These are phyloP conservation scores for Drosophila paulistorum DNA, from an alignment of 1,140 invertebrate genomes.

Conservation along the genomic window DNA sequence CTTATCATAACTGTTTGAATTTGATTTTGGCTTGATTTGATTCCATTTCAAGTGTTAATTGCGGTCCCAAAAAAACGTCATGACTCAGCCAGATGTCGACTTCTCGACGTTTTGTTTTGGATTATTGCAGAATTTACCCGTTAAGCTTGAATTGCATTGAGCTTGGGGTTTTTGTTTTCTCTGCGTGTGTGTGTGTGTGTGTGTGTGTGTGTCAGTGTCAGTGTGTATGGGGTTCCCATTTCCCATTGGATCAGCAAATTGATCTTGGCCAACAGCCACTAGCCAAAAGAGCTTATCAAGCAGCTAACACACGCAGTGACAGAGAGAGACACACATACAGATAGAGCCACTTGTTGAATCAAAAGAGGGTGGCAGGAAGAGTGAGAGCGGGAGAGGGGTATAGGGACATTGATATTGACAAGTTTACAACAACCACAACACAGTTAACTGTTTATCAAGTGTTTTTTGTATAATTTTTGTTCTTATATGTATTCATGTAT, in stretches of 20 bases:
- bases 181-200: background rate
- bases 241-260: conserved; percentile 13
- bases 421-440: conserved; percentile 41
- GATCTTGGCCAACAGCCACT: conserved; percentile 14
- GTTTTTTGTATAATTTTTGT: conserved; percentile 27
- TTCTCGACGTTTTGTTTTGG: conserved; percentile 3
- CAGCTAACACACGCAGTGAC: conserved; percentile 28
- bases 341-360: background rate
- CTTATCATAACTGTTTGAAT: conserved; percentile 61
- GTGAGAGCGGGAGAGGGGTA: background rate
- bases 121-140: conserved; percentile 59
- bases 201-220: background rate
- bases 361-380: too few relatives aligned
- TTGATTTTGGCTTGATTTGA: conserved; percentile 75
- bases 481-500: conserved; percentile 22
- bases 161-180: conserved; percentile 4
- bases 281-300: conserved; percentile 65
- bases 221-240: conserved; percentile 16
- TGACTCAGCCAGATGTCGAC: conserved; percentile 44
- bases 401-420: conserved; percentile 24
- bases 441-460: conserved; percentile 49
- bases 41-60: conserved; percentile 73
- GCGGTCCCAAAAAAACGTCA: conserved; percentile 40
- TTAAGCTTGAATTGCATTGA: conserved; percentile 45
- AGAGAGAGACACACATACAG: background rate